Evolutionary conservation across 2,888 invertebrate species (phyloP), one percentile per base, ranked within the genome.

Genomic region (Limnephilus rhombicus): DNA sequence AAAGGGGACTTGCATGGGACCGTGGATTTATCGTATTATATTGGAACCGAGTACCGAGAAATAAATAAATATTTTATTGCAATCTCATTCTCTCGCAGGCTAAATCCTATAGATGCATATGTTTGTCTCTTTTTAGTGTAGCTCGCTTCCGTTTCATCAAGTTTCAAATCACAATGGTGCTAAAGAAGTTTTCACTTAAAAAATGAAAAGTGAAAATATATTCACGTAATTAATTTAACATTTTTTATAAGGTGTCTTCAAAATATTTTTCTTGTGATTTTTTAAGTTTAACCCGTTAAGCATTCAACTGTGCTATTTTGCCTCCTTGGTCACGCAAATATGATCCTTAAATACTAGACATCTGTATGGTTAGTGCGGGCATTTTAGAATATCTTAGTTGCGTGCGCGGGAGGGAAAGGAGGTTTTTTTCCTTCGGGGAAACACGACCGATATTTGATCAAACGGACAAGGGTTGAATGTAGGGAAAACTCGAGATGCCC

Each of bases 341-440:
- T 68, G 68, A 68, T 5, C 68, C 68, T 24, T 68, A 68, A 68
- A 68, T 68, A 68, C 24, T 24, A 68, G 68, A 68, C n/a, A 68
- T 68, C 7, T 68, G 24, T 68, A 68, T 68, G 68, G 68, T 68
- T 68, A 68, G 68, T 68, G 68, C 24, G 68, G 68, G 68, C 24
- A 68, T 68, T 68, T 68, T 68, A n/a, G 68, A 68, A 24, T 68
- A n/a, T 68, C 68, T 0, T 24, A 24, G 68, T 68, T 68, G 24
- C 68, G 9, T 68, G 24, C 68, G 68, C 1, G 24, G 68, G 1
- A 68, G 68, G 68, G 7, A 24, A 68, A 68, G 9, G 24, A 68
- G 68, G n/a, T 68, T 68, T 68, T 68, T 68, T 68, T 68, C 68
- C 68, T 68, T 68, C n/a, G 68, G 68, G 68, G n/a, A 68, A 68